Base-by-base conservation (phyloP, 2,888 invertebrate genomes). In the Rhodophaea formosa region DNA sequence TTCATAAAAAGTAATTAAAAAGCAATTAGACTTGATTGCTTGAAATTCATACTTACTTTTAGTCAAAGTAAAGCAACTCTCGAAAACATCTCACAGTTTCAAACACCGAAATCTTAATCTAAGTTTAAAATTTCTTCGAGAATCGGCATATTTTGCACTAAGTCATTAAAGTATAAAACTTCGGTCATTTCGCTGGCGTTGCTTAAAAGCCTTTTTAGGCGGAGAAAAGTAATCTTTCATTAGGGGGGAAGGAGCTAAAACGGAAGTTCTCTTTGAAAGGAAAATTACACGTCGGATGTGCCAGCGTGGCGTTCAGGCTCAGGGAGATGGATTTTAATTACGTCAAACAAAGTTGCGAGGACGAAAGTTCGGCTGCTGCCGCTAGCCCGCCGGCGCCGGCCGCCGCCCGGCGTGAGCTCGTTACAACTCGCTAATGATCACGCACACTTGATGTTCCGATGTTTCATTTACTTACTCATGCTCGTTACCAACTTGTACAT, bases 91-190 rank as follows among this genome's bases (percentile, higher is more conserved):
- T 82, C 80, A 75, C 81, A 82, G 82, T 86, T 87, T 84, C 79
- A 82, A 87, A 88, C 88, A 82, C 88, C 84, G 80, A 84, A 89
- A 88, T 90, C 88, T 89, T 90, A 91, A 90, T 89, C 89, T 89
- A 89, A 90, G 91, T 91, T 91, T 90, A 91, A 90, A 89, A 88
- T 88, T 89, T 90, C 86, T 88, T 84, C 79, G 86, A 77, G 84
- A 88, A 90, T 91, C 91, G 85, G 87, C 89, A 81, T 89, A 89
- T 88, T 91, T 90, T 84, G 86, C 87, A 91, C 89, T 91, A 91
- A 91, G 91, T 91, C 91, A 91, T 91, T 90, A 91, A 91, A 91
- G 91, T 90, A 88, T 88, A 85, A 90, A 91, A 91, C 86, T 91
- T 91, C 85, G 88, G 90, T 89, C 89, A 91, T 91, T 91, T 89